These are phyloP conservation scores for Anser brachyrhynchus DNA, from an alignment of 2,113 vertebrate genomes.

Conservation along the genomic window DNA sequence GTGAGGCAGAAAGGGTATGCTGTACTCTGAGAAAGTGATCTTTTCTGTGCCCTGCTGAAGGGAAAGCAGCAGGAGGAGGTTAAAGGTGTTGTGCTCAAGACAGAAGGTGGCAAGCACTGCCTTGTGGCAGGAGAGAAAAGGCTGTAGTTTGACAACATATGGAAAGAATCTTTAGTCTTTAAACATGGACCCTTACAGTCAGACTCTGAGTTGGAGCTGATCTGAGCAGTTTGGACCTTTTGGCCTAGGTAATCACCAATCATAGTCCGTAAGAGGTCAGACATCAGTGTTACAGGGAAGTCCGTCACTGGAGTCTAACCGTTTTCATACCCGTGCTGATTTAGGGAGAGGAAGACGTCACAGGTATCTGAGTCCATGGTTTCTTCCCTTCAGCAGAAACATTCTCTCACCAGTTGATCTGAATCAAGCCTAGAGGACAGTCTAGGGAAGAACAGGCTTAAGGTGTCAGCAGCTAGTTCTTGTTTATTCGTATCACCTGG, in stretches of 20 bases:
- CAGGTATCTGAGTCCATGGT: neutral
- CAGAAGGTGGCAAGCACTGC: neutral
- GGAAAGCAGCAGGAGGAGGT: neutral
- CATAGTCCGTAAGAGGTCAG: neutral
- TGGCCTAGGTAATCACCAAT: neutral
- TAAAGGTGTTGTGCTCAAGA: neutral
- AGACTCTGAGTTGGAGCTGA: neutral
- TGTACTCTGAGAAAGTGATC: neutral
- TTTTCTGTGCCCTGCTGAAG: neutral
- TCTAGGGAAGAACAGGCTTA: neutral
- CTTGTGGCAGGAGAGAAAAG: neutral
- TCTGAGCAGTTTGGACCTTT: neutral
- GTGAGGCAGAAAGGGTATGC: neutral
- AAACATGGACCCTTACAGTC: neutral
- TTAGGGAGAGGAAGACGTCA: neutral
- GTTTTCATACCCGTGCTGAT: neutral
- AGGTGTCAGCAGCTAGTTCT: neutral
- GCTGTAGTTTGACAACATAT: neutral
- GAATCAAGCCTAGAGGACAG: neutral
- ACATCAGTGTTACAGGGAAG: neutral
- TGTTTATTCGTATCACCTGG: neutral
- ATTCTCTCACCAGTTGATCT: neutral
- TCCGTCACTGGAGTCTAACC: neutral
- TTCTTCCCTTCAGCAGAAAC: neutral
- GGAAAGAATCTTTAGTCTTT: neutral